Percentiles rank a stretch among this genome's conserved stretches.
phyloP scores from a whole-genome alignment of 2,797 vertebrate species.

The Morelia viridis region DNA sequence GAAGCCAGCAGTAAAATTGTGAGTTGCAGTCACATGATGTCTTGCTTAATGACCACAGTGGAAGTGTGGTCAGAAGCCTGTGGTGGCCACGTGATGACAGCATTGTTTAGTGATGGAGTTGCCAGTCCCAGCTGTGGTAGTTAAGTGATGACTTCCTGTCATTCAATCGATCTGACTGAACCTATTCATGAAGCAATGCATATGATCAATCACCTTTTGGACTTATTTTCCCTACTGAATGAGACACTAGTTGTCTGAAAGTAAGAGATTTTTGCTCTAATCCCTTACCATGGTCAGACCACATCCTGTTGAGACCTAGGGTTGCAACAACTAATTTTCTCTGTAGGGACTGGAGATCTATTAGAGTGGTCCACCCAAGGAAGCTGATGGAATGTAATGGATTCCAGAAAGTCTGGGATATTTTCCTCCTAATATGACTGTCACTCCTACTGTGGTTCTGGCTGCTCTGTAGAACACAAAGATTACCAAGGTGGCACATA shows the following conservation, averaged over 20 bases:
- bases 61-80: background rate
- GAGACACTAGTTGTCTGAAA: background rate
- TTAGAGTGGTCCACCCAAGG: background rate
- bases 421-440: background rate
- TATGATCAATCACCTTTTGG: background rate
- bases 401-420: background rate
- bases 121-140: background rate
- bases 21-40: background rate
- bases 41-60: background rate
- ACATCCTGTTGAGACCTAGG: background rate
- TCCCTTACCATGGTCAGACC: background rate
- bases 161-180: background rate
- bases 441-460: background rate
- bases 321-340: background rate
- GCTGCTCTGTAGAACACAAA: background rate
- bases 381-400: background rate
- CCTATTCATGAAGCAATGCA: background rate
- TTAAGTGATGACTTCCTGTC: background rate
- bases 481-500: background rate
- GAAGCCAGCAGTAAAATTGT: background rate
- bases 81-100: background rate
- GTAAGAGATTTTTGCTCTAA: background rate
- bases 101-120: background rate
- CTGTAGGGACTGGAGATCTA: background rate
- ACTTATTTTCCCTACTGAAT: fast-evolving